Evolutionary conservation across 2,797 vertebrate genomes (phyloP), one percentile per base, ranked within the genome.

Genomic region (Hybognathus amarus): DNA sequence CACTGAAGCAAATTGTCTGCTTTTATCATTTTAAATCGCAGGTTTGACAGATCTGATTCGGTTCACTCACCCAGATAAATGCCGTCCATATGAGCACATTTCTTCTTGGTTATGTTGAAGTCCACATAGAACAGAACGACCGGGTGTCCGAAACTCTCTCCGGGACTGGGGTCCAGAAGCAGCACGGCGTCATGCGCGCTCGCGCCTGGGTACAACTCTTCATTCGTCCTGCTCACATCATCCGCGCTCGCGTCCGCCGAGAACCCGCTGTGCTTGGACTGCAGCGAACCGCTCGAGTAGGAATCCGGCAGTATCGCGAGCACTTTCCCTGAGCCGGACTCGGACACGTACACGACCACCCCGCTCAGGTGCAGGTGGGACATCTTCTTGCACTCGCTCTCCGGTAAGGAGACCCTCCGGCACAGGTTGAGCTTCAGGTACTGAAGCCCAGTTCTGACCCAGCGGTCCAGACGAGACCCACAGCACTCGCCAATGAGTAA

Each of bases 131-230:
- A 95, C 22, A 96, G 93, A 7, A 94, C 89, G 38, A 96, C 91
- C 0, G 94, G 94, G 87, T 96, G 96, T n/a, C 96, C 95, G 45
- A 96, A 96, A 90, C 92, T 95, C 85, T 95, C 92, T 18, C 91
- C 93, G 0, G 95, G 95, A 78, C 91, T 96, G 0, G 94, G 96
- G 86, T 96, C 96, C 76, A 96, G 87, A 54, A 95, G 92, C 64
- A 96, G 87, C 64, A 96, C 92, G 0, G 91, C 95, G 56, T 96
- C 95, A 2, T 96, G 95, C 59, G 91, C 89, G 17, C 77, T 80
- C 69, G 91, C 85, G 30, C 88, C 89, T 1, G 91, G 83, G 64
- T 89, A 90, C 5, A 89, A 45, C 77, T 91, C 87, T 67, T 89
- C 91, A 66, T 87, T 90, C 22, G 64, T 59, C 78, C 91, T 87